Base-by-base conservation (phyloP, 2,888 invertebrate species). In the Metalampra italica region DNA sequence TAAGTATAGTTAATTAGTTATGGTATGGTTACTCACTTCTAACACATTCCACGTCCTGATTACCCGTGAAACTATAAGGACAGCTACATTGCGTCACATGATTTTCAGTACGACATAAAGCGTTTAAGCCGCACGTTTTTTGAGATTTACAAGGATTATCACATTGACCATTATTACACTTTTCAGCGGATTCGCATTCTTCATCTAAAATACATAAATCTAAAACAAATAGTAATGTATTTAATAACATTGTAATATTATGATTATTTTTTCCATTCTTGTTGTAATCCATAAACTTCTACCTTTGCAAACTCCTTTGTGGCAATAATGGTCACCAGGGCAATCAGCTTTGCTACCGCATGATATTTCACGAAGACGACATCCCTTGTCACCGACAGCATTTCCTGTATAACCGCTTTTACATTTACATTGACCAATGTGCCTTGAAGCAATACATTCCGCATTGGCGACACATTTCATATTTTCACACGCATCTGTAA, bases 51-150 rank as follows among this genome's bases (percentile, higher is more conserved):
- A 94, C 90, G 55, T 93, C 93, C 47, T 94, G 92, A 74, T 95
- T 94, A 53, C 97, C 97, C 30, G 96, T 96, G 74, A 97, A 97
- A 45, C 94, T 95, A 30, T 92, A 90, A 3, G 96, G 96, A 71
- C 97, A 97, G 59, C 91, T 92, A 73, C 97, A 97, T 68, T 93
- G 92, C 66, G 95, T 94, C 11, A 92, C 84, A 70, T 97, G 96
- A 65, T 92, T 93, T 39, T 90, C 88, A 9, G 94, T 92, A 42
- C 89, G 86, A 64, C 97, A 97, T 51, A 94, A 81, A 12, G 96
- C 95, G 74, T 97, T 96, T 68, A 96, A 91, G 45, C 97, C 97
- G 74, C 97, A 97, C 0, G 95, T 91, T 64, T 92, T 92, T 64
- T 93, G 91, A 62, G 93, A 84, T 60, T 92, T 91, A 71, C 97